Base-by-base conservation (phyloP, 2,797 vertebrate genomes). In the Lycodopsis pacificus region DNA sequence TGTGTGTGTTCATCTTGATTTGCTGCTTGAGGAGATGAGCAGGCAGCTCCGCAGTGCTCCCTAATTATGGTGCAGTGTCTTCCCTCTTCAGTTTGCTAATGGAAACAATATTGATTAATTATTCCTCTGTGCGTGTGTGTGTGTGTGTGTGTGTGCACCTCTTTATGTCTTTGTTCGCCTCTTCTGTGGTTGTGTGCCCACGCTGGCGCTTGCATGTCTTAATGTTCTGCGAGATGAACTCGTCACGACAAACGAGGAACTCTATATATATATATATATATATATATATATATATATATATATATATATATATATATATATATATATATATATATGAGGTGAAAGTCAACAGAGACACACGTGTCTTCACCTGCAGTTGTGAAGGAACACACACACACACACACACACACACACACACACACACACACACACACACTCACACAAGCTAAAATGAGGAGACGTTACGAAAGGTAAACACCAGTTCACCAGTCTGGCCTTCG, bases 71-170 rank as follows among this genome's bases (percentile, higher is more conserved):
- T 87, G 86, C 86, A 90, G 88, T 76, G 67, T 90, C 83, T 82
- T 86, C 74, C 66, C 81, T 81, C 84, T 87, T 57, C 56, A 84
- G 83, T 82, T 87, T 78, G 76, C 86, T 88, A 89, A 91, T 91
- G 85, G 90, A 84, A 92, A 87, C 91, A 80, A 82, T 91, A 91
- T 90, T 93, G 92, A 93, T 93, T 85, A 57, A 90, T 84, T 91
- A 88, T 86, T 80, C 66, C 46, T 73, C 5, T 65, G 56, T 38
- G 59, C 56, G 53, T 63, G 38, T 69, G 63, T 22, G 69, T 9
- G 19, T 51, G n/a, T n/a, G 49, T 22, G n/a, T n/a, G 48, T 49
- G 46, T 79, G 73, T 34, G 17, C 19, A 53, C 72, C 51, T 76
- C 65, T 73, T 61, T 40, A 38, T 46, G 6, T 81, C 51, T 73